Conservation (phyloP, 2,113 vertebrate genomes). For the Phainopepla nitens region DNA sequence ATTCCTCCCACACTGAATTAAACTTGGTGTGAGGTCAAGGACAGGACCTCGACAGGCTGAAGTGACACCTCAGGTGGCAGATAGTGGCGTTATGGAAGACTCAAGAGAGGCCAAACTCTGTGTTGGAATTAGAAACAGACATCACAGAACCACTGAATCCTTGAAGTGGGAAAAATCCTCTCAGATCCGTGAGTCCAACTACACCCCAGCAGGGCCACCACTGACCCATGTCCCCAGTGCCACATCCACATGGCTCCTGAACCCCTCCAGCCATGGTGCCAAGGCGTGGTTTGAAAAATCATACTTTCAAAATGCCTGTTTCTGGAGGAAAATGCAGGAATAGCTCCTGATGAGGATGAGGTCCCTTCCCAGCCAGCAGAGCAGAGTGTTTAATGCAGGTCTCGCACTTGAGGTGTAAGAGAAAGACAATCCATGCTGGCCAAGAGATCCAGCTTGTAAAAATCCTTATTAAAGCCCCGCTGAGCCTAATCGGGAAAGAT, state of each 20-base stretch:
- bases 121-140: background rate
- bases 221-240: background rate
- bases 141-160: too few relatives aligned
- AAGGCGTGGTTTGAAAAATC: accelerated
- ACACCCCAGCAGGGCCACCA: background rate
- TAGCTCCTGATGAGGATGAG: accelerated
- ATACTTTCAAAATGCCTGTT: accelerated
- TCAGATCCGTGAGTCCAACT: background rate
- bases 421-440: background rate
- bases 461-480: conserved; percentile 51
- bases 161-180: background rate
- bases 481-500: conserved; percentile 32
- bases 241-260: background rate
- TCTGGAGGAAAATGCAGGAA: background rate
- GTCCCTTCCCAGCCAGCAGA: background rate
- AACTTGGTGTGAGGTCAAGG: background rate
- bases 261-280: background rate
- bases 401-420: background rate
- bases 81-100: accelerated
- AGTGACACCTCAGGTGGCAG: accelerated
- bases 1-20: background rate
- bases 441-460: conserved; percentile 49
- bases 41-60: accelerated
- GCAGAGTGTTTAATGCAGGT: background rate
- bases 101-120: accelerated